Evolutionary conservation across 2,113 vertebrate genomes (phyloP), one percentile per base, ranked within the genome.

Genomic region (Microtus oregoni): DNA sequence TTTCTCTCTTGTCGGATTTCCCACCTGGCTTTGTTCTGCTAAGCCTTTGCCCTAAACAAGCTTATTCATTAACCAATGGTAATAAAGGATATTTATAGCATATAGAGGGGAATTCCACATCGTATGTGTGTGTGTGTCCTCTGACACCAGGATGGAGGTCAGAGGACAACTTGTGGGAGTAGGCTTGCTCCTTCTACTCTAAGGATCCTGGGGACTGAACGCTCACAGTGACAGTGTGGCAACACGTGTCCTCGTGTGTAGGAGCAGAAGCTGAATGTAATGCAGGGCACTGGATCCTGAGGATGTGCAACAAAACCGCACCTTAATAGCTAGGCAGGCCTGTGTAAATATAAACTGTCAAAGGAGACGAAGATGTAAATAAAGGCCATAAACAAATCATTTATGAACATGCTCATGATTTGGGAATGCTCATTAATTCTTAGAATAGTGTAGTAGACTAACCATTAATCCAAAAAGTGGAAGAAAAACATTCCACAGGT

Each of bases 401-500:
- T 82, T 73, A 68, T 89, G 83, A 94, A 50, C 2, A 0, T 3
- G 83, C 47, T 76, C 17, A 20, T 15, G 32, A 7, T 85, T 79
- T 70, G 17, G 73, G 82, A 92, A 95, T 85, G 79, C 67, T 96
- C 94, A 96, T 92, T 87, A 6, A 0, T 91, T 91, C 82, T 32
- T 58, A 91, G 78, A 91, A 26, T 86, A 20, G 41, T 65, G 22
- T 81, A 89, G 20, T 81, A 89, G 67, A 89, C 73, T 90, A 94
- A 58, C 32, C 85, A 44, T n/a, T 96, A 32, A 86, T 78, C 20
- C 32, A 95, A 85, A 44, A 94, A 41, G 67, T 32, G 1, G 1
- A 30, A 97, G 17, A 95, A 75, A 90, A 93, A 91, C 75, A 91
- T 86, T 94, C 92, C 15, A 65, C 75, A 72, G 73, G 86, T 95